Percentiles rank a stretch among this genome's conserved stretches.
Conservation (phyloP, 2,113 vertebrate genomes). For the Phainopepla nitens region DNA sequence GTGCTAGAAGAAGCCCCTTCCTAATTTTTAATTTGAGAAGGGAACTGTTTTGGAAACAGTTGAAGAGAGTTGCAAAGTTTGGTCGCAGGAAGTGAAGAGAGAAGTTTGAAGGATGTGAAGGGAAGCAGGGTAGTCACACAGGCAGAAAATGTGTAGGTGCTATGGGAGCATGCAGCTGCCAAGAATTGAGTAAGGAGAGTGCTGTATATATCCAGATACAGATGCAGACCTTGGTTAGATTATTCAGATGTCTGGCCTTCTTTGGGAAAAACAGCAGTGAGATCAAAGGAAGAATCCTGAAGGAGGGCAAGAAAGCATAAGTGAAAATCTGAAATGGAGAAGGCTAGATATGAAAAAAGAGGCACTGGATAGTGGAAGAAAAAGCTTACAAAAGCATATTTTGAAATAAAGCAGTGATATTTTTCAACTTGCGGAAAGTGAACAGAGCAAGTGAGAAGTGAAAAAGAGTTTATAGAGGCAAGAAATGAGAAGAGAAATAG, state of each 20-base stretch:
- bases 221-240: not conserved
- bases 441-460: not conserved
- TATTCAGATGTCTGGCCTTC: not conserved
- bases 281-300: slow-evolving; percentile 1
- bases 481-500: not conserved
- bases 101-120: not conserved
- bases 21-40: not conserved
- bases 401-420: slow-evolving; percentile 15
- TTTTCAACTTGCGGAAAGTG: not conserved
- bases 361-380: not conserved
- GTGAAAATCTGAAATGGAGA: not conserved
- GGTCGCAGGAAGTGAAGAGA: not conserved
- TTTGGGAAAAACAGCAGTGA: not conserved
- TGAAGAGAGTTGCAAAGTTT: not conserved
- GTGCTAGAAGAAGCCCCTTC: not conserved
- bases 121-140: not conserved
- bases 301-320: not conserved
- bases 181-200: not conserved
- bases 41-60: not conserved
- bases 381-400: not conserved
- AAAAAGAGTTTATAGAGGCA: not conserved
- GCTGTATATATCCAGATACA: not conserved
- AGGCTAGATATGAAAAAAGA: not conserved
- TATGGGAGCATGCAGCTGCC: not conserved
- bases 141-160: not conserved